Percentiles rank a stretch among this genome's conserved stretches.
These are phyloP conservation scores for Ochotona princeps DNA, from an alignment of 2,113 vertebrate genomes.

Conservation along the genomic window DNA sequence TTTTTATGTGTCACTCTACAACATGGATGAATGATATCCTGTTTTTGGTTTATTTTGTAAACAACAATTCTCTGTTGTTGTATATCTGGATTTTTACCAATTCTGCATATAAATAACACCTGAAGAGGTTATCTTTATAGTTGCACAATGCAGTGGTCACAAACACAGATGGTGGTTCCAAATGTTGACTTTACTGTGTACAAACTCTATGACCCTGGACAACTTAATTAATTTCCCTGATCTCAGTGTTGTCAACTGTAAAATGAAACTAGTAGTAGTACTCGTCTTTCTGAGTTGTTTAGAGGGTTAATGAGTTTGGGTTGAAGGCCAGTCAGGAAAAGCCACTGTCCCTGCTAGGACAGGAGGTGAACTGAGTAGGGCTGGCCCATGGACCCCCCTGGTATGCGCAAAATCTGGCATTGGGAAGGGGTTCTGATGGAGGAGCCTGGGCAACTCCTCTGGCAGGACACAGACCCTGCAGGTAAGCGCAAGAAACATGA, in stretches of 20 bases:
- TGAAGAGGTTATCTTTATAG: neutral
- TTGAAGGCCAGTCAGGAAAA: too few relatives aligned
- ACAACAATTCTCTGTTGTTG: neutral
- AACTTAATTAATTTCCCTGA: conserved; percentile 36
- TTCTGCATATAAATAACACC: neutral
- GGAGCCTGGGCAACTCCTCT: too few relatives aligned
- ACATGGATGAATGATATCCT: neutral
- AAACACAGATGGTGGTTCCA: neutral
- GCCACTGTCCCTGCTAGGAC: too few relatives aligned
- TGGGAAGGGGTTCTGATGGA: too few relatives aligned
- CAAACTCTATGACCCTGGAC: neutral
- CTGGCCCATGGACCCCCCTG: too few relatives aligned
- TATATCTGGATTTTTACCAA: neutral
- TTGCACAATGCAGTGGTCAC: neutral
- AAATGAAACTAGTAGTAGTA: conserved; percentile 15
- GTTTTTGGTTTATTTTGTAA: neutral
- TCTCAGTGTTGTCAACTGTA: conserved; percentile 19
- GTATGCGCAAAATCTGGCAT: too few relatives aligned
- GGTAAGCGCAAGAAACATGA: too few relatives aligned
- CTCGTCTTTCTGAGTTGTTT: conserved; percentile 21
- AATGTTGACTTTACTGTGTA: neutral
- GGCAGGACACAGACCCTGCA: too few relatives aligned
- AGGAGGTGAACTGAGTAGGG: too few relatives aligned
- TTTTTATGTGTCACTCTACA: conserved; percentile 16
- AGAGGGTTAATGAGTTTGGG: conserved; percentile 41